phyloP scores from a whole-genome alignment of 1,140 invertebrate genomes.

The Nymphalis io region DNA sequence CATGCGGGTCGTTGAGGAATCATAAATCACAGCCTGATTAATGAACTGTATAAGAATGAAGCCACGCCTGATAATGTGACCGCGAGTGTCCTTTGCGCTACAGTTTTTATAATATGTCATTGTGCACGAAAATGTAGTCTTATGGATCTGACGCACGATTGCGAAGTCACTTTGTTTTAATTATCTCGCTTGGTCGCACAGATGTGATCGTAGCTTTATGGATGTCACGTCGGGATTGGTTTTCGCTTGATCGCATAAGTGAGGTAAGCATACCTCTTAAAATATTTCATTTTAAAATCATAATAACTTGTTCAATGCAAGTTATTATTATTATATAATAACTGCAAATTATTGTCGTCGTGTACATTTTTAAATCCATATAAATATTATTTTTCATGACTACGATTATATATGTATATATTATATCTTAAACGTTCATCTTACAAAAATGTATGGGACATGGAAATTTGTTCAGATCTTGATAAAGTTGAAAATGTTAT shows the following conservation, averaged over 20 bases:
- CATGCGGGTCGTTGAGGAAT: constrained; percentile 48
- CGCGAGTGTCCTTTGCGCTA: constrained; percentile 16
- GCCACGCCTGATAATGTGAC: constrained; percentile 39
- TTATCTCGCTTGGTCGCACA: constrained; percentile 1
- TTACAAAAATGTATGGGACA: too few species aligned
- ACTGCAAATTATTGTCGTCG: too few species aligned
- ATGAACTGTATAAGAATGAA: constrained; percentile 51
- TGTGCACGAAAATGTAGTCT: background rate
- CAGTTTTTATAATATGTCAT: constrained; percentile 10
- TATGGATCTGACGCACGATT: background rate
- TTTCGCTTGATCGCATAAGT: background rate
- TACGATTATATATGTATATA: too few species aligned
- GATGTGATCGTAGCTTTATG: constrained; percentile 2
- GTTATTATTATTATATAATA: too few species aligned
- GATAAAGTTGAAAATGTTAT: too few species aligned
- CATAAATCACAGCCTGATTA: constrained; percentile 69
- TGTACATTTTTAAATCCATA: too few species aligned
- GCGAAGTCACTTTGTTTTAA: constrained; percentile 7
- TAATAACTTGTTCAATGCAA: too few species aligned
- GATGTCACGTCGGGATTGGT: background rate
- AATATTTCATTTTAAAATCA: too few species aligned
- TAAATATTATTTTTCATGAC: too few species aligned
- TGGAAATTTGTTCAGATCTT: too few species aligned
- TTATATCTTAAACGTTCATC: too few species aligned
- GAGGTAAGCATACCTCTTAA: too few species aligned